These are phyloP conservation scores for Stegostoma tigrinum DNA, from an alignment of 2,113 vertebrate genomes.

Conservation along the genomic window DNA sequence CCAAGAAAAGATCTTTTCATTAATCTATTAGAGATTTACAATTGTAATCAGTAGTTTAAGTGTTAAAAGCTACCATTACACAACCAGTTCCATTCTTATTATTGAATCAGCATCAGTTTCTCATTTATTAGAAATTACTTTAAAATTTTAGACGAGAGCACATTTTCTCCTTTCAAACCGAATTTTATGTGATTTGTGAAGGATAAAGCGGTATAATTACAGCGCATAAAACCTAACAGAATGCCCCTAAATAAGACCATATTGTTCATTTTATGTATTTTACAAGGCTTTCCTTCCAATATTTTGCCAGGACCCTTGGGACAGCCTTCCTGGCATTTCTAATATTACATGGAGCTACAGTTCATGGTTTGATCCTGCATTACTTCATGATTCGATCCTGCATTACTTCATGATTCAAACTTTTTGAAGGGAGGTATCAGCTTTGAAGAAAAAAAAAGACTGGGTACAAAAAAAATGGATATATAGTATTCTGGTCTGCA, in stretches of 20 bases:
- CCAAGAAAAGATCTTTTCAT: not conserved
- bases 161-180: not conserved
- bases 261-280: slow-evolving; percentile 20
- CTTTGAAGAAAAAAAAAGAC: not conserved
- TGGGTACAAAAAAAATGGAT: not conserved
- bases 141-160: slow-evolving; percentile 6
- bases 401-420: not conserved
- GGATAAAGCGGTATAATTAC: not conserved
- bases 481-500: not conserved
- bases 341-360: not conserved
- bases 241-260: slow-evolving; percentile 14
- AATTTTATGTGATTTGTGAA: slow-evolving; percentile 11
- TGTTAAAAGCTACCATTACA: not conserved
- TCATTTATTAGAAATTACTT: slow-evolving; percentile 1
- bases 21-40: not conserved
- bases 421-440: not conserved
- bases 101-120: not conserved
- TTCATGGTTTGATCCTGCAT: not conserved
- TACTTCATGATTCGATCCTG: not conserved
- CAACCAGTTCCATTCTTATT: not conserved
- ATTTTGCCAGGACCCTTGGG: not conserved
- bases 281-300: slow-evolving; percentile 17
- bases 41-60: not conserved
- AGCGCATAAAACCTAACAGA: not conserved
- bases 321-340: not conserved